Base-by-base conservation (phyloP, 2,797 vertebrate genomes). In the Lepus oiostolus region DNA sequence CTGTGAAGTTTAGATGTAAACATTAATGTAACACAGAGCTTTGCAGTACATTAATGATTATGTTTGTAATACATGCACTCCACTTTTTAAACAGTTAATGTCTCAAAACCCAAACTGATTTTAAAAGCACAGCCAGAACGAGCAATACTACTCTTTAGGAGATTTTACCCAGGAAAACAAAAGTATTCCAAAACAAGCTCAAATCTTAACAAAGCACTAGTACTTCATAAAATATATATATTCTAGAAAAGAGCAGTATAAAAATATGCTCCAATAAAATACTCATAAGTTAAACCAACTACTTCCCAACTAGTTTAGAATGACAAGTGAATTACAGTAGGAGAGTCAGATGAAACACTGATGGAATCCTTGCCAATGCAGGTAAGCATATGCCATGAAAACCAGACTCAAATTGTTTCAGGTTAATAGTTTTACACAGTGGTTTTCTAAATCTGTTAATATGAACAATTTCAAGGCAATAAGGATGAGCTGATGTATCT, bases 1-100 rank as follows among this genome's bases (percentile, higher is more conserved):
- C 93, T 85, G 90, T 95, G 94, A 96, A 86, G 96, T 97, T 96
- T 32, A 96, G 95, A 96, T 91, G 93, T 93, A 92, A 94, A 96
- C 95, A 97, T 97, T 90, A 97, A 96, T 91, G 86, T 95, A 96
- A 97, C 90, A 96, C 83, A 94, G 88, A 85, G 84, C 81, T 95
- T 88, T 90, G 90, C 85, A 96, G 96, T 93, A 95, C 95, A 96
- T 95, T 95, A 96, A 95, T 95, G 94, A 94, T 84, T 96, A 88
- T 88, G 85, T 67, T 92, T 90, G 19, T 92, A 90, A 96, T 52
- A 90, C 93, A 81, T 87, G 68, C 80, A 91, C 71, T 85, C 85
- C 80, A 88, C 54, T 79, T 95, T 94, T 93, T 95, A 86, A 90
- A 91, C 13, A 85, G 71, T 96, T 94, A 80, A 81, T 62, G 79